These are phyloP conservation scores for Gastracanthus pulcherrimus DNA, from an alignment of 2,888 invertebrate species.

Conservation along the genomic window DNA sequence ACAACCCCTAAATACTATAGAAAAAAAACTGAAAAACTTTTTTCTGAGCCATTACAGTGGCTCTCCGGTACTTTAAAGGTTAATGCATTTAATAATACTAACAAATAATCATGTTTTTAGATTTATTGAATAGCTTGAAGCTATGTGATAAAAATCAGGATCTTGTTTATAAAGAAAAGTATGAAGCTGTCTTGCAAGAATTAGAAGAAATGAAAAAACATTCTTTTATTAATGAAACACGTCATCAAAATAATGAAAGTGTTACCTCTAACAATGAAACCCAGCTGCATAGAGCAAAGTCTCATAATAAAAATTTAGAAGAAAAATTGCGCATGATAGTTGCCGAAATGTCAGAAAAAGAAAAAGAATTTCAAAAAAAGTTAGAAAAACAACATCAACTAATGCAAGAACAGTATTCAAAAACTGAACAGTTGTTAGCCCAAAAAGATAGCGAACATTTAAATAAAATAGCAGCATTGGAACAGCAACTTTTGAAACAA, in stretches of 20 bases:
- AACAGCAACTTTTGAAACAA: conserved; percentile 88
- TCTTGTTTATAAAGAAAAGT: conserved; percentile 82
- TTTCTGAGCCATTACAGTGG: no score
- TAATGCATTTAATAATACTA: no score
- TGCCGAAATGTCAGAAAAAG: conserved; percentile 82
- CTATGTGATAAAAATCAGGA: conserved; percentile 68
- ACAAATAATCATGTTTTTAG: conserved; percentile 60
- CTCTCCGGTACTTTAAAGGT: no score
- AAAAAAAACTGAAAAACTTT: no score
- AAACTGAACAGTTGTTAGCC: conserved; percentile 67
- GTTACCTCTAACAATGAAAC: conserved; percentile 66
- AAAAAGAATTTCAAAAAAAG: conserved; percentile 82
- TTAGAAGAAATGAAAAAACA: conserved; percentile 83
- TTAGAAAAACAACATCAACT: conserved; percentile 81
- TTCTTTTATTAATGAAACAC: conserved; percentile 56
- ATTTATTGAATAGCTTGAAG: conserved; percentile 76
- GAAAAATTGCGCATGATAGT: conserved; percentile 83
- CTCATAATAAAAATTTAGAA: conserved; percentile 83
- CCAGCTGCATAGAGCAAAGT: conserved; percentile 78
- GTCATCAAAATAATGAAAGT: conserved; percentile 61
- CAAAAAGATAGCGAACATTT: conserved; percentile 79
- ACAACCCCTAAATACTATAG: no score
- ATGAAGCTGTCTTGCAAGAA: conserved; percentile 82
- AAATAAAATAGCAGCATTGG: conserved; percentile 80
- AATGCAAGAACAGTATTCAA: conserved; percentile 70